Evolutionary conservation across 2,113 vertebrate genomes (phyloP).

Genomic region (Coregonus clupeaformis): DNA sequence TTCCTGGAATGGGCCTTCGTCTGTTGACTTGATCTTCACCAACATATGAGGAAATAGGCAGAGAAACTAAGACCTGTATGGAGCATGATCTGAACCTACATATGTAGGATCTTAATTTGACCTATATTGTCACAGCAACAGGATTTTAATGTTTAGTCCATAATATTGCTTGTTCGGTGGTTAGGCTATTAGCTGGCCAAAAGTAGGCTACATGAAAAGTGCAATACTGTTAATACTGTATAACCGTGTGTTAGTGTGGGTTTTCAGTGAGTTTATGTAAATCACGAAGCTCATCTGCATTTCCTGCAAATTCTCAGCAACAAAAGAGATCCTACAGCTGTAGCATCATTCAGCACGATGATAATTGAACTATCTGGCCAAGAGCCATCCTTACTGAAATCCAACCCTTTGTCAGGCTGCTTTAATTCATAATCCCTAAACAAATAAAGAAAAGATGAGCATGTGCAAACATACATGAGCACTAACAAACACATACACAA

Average conservation of each 20-base stretch:
- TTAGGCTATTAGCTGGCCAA: too few relatives aligned
- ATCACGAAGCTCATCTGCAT: too few relatives aligned
- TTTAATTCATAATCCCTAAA: slow-evolving; percentile 27
- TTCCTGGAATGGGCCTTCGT: not conserved
- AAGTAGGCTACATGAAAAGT: too few relatives aligned
- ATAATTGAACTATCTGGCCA: slow-evolving; percentile 19
- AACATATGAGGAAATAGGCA: slow-evolving; percentile 15
- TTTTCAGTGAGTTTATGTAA: too few relatives aligned
- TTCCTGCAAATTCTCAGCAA: too few relatives aligned
- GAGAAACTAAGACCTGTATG: slow-evolving; percentile 2
- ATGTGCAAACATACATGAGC: slow-evolving; percentile 2
- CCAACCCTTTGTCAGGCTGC: slow-evolving; percentile 27
- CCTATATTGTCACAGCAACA: too few relatives aligned
- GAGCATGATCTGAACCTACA: not conserved
- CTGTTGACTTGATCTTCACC: slow-evolving; percentile 21
- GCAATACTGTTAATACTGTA: too few relatives aligned
- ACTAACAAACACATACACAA: slow-evolving; percentile 18
- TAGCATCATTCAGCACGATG: not conserved
- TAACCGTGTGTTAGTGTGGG: too few relatives aligned
- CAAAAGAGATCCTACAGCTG: too few relatives aligned
- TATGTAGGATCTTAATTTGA: too few relatives aligned
- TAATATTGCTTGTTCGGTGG: too few relatives aligned
- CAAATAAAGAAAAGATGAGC: slow-evolving; percentile 18
- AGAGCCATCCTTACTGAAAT: slow-evolving; percentile 19
- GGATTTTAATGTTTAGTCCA: too few relatives aligned